phyloP scores from a whole-genome alignment of 2,888 invertebrate species.

The Onchidella celtica region DNA sequence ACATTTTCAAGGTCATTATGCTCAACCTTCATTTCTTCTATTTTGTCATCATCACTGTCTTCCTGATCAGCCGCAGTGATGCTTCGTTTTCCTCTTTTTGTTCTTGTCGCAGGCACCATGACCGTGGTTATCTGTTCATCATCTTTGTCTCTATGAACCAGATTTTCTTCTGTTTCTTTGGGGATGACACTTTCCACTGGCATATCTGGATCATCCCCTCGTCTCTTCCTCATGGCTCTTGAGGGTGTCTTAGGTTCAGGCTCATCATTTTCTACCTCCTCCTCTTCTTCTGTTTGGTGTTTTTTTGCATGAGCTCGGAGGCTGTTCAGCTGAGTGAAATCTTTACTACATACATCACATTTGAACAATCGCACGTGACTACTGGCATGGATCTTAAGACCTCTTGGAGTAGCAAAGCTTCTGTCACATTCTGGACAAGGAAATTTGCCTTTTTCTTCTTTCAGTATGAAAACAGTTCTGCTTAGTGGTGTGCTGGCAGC shows the following conservation, averaged over 20 bases:
- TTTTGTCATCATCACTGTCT: constrained; percentile 7
- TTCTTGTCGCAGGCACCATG: not conserved
- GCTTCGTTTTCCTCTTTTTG: not conserved
- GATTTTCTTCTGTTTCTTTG: not conserved
- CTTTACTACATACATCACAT: constrained; percentile 41
- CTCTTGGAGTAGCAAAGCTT: constrained; percentile 32
- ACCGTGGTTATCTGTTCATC: not conserved
- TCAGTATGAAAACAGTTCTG: constrained; percentile 6
- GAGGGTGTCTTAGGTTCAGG: not conserved
- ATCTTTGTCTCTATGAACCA: no score
- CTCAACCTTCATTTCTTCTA: not conserved
- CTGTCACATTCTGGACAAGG: constrained; percentile 39
- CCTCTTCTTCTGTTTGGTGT: not conserved
- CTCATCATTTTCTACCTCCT: not conserved
- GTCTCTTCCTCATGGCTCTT: not conserved
- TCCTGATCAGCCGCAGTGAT: not conserved
- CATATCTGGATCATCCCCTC: not conserved
- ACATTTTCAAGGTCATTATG: constrained; percentile 9
- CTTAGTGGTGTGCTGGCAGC: not conserved
- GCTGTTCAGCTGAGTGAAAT: constrained; percentile 26
- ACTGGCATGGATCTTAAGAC: constrained; percentile 46
- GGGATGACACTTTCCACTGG: not conserved
- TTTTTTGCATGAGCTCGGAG: constrained; percentile 24
- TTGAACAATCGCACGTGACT: constrained; percentile 45
- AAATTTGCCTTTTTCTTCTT: constrained; percentile 10